Conservation (phyloP, 2,888 invertebrate species). For the Lasius fuliginosus region DNA sequence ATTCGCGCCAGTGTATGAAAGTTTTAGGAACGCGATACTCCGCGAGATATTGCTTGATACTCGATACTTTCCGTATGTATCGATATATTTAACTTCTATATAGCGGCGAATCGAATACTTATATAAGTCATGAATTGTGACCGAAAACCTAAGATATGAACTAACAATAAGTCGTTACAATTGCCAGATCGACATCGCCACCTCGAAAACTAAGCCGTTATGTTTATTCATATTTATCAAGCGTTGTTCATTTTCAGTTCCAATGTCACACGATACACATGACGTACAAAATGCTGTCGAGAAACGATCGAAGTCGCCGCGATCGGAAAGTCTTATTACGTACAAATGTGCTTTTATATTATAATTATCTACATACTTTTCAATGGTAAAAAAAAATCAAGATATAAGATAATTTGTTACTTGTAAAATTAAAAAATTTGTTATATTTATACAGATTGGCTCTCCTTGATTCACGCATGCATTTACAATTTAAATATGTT, state of each 20-base stretch:
- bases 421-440: not conserved
- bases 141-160: not conserved
- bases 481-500: not conserved
- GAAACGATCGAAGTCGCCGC: not conserved
- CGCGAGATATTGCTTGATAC: not conserved
- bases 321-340: not conserved
- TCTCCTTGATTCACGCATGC: not conserved
- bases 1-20: conserved; percentile 46
- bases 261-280: not conserved
- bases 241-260: conserved; percentile 5
- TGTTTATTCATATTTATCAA: not conserved
- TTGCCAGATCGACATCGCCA: not conserved
- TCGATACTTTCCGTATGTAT: not conserved
- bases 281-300: conserved; percentile 8
- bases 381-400: not conserved
- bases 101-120: not conserved
- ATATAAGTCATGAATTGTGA: not conserved
- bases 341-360: not conserved
- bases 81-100: not conserved
- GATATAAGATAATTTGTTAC: not conserved
- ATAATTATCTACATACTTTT: not conserved
- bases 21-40: not conserved
- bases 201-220: not conserved
- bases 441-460: not conserved
- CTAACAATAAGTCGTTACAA: not conserved